Conservation (phyloP, 1,140 invertebrate species). For the Drosophila orosa region DNA sequence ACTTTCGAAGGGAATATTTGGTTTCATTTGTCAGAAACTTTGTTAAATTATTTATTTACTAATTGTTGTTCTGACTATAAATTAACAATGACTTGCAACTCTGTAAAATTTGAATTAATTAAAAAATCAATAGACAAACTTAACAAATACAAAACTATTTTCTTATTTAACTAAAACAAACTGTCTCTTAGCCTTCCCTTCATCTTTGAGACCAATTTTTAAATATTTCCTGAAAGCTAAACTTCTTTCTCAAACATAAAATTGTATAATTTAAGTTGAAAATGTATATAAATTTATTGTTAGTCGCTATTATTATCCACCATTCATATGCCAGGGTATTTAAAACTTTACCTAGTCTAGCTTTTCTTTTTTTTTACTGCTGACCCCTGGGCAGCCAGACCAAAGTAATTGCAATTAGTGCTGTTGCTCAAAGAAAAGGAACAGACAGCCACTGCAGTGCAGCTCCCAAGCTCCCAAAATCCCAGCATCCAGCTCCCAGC, state of each 20-base stretch:
- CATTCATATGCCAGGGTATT: conserved; percentile 5
- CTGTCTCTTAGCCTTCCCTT: neutral
- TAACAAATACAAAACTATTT: neutral
- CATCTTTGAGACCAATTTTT: neutral
- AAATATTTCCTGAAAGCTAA: neutral
- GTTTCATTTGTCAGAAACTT: no score
- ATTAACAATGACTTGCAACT: neutral
- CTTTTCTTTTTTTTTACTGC: neutral
- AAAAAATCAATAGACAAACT: neutral
- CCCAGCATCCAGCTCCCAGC: conserved; percentile 2
- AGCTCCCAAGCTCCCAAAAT: conserved; percentile 1
- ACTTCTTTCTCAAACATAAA: neutral
- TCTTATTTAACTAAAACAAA: neutral
- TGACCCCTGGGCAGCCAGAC: conserved; percentile 14
- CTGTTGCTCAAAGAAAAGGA: conserved; percentile 25
- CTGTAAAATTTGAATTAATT: neutral
- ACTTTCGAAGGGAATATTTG: neutral
- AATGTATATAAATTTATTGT: neutral
- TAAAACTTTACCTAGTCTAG: neutral
- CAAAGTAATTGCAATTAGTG: conserved; percentile 78
- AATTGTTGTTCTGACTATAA: neutral
- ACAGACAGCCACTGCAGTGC: conserved; percentile 35
- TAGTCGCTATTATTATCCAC: neutral
- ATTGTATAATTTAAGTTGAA: neutral
- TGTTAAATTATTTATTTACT: neutral